Conservation (phyloP, 30 jellyfish, hydroid and myxozoan genomes). For the Clytia hemisphaerica region DNA sequence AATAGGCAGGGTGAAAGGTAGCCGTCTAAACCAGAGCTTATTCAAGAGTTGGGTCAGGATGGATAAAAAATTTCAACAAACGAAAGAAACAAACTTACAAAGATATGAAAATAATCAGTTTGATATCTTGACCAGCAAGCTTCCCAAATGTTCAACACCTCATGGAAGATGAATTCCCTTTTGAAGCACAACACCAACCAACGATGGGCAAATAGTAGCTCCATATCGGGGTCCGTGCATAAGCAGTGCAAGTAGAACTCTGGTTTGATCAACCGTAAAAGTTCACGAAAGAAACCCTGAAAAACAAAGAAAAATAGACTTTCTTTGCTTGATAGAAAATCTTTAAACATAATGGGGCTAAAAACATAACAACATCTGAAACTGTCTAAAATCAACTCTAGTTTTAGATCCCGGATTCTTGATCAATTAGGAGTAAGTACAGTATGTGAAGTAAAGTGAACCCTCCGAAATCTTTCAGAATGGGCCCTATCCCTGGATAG, state of each 20-base stretch:
- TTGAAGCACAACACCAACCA: constrained; percentile 95
- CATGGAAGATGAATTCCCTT: constrained; percentile 76
- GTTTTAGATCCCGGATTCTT: too few relatives aligned
- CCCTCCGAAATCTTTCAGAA: too few relatives aligned
- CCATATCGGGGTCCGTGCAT: constrained; percentile 68
- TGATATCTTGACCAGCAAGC: constrained; percentile 97
- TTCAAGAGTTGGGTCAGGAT: too few relatives aligned
- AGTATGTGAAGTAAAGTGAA: too few relatives aligned
- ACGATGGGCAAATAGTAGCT: constrained; percentile 84
- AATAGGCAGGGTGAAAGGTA: too few relatives aligned
- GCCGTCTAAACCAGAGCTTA: too few relatives aligned
- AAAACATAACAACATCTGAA: too few relatives aligned
- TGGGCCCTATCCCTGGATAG: too few relatives aligned
- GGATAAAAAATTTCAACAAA: neutral
- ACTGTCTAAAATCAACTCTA: too few relatives aligned
- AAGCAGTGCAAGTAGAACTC: constrained; percentile 73
- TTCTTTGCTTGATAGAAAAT: neutral
- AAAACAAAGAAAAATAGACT: neutral
- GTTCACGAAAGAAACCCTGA: constrained; percentile 78
- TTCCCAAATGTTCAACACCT: constrained; percentile 81
- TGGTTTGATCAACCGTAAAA: constrained; percentile 76
- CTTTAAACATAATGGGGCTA: too few relatives aligned
- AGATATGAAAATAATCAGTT: constrained; percentile 86
- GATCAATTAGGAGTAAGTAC: too few relatives aligned
- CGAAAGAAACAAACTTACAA: constrained; percentile 25